phyloP scores from a whole-genome alignment of 2,113 vertebrate species.

The Percopsis transmontana region DNA sequence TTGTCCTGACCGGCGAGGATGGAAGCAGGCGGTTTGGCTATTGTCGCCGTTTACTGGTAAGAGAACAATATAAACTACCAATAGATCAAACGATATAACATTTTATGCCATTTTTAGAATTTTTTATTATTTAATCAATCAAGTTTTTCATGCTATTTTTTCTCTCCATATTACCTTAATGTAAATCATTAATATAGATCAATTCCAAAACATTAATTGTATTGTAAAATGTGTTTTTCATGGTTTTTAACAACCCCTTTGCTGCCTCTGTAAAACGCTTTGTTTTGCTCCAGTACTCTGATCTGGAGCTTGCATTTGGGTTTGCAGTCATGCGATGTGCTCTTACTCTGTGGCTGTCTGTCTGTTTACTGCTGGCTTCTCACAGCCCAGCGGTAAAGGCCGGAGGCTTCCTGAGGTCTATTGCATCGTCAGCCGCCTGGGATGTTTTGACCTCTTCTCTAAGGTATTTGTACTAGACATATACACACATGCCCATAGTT shows the following conservation, averaged over 20 bases:
- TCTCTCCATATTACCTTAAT: not conserved
- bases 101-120: not conserved
- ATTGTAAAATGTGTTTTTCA: no score
- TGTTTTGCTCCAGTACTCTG: slow-evolving; percentile 28
- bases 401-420: slow-evolving; percentile 95
- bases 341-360: slow-evolving; percentile 33
- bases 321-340: slow-evolving; percentile 44
- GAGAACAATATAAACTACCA: slow-evolving; percentile 23
- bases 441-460: slow-evolving; percentile 97
- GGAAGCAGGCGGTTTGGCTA: slow-evolving; percentile 94
- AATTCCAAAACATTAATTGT: no score
- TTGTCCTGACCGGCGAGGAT: slow-evolving; percentile 94
- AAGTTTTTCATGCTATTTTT: not conserved
- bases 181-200: no score
- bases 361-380: slow-evolving; percentile 32
- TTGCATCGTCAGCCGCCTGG: slow-evolving; percentile 96
- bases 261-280: slow-evolving; percentile 21
- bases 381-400: slow-evolving; percentile 90
- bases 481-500: not conserved
- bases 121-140: no score
- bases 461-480: slow-evolving; percentile 78
- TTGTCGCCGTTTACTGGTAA: slow-evolving; percentile 93
- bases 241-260: no score
- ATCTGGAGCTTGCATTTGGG: slow-evolving; percentile 21
- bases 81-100: not conserved